phyloP scores from a whole-genome alignment of 2,888 invertebrate genomes.

The Cheilosia soror region DNA sequence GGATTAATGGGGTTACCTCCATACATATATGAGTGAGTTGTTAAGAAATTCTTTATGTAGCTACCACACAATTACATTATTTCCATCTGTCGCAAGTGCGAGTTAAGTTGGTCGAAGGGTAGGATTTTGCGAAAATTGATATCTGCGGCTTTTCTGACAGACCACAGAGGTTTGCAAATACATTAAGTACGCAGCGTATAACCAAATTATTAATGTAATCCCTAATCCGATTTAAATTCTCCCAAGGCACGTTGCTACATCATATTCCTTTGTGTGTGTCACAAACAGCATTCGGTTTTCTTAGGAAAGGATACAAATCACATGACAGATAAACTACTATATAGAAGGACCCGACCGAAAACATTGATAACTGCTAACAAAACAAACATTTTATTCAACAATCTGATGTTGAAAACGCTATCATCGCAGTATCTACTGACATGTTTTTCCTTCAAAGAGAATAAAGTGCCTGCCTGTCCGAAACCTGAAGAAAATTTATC shows the following conservation, averaged over 20 bases:
- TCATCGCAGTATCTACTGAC: conserved; percentile 14
- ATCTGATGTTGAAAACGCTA: conserved; percentile 4
- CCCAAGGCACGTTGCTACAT: conserved; percentile 8
- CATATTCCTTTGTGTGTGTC: conserved; percentile 10
- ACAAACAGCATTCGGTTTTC: conserved; percentile 9
- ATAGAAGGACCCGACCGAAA: neutral
- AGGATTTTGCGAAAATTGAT: neutral
- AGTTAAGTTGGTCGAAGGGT: no score
- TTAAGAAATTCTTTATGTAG: neutral
- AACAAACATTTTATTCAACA: conserved; percentile 9
- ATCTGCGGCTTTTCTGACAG: neutral
- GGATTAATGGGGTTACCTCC: neutral
- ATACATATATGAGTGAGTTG: neutral
- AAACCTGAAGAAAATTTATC: neutral
- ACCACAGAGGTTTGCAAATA: no score
- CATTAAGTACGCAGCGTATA: neutral
- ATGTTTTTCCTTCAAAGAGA: conserved; percentile 33
- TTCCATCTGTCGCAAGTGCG: neutral
- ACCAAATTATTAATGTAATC: conserved; percentile 1
- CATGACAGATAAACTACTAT: conserved; percentile 21
- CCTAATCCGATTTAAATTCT: conserved; percentile 45
- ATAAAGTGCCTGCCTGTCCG: neutral
- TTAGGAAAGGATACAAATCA: neutral
- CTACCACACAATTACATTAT: conserved; percentile 20
- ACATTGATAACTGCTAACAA: conserved; percentile 14